These are phyloP conservation scores for Cryptophagus acutangulus DNA, from an alignment of 2,888 invertebrate genomes.

Conservation along the genomic window DNA sequence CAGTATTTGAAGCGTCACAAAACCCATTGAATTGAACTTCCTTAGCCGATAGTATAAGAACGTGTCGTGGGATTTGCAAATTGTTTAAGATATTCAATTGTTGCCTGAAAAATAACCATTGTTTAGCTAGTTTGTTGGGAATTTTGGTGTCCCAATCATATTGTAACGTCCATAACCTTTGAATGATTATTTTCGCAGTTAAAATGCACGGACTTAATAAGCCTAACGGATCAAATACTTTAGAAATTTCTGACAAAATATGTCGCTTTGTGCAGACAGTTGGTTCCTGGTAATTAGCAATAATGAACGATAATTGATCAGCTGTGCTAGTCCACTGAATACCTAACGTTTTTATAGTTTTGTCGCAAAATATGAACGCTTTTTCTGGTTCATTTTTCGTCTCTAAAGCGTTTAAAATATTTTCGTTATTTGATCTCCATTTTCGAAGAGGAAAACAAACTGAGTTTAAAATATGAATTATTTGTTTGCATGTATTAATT, in stretches of 20 bases:
- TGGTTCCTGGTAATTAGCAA: background rate
- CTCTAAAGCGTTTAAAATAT: background rate
- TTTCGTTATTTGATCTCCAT: slow-evolving; percentile 11
- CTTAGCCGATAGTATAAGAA: background rate
- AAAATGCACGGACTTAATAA: background rate
- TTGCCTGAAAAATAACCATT: too few species aligned
- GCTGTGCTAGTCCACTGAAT: slow-evolving; percentile 1
- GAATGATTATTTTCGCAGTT: slow-evolving; percentile 2
- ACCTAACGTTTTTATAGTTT: slow-evolving; percentile 13
- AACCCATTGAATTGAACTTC: slow-evolving; percentile 3
- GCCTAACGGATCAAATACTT: slow-evolving; percentile 2
- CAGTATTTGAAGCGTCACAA: slow-evolving; percentile 4
- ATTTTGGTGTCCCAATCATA: background rate
- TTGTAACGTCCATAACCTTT: background rate
- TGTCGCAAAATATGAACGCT: slow-evolving; percentile 4
- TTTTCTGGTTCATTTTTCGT: background rate
- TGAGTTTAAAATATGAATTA: background rate
- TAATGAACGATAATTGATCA: background rate
- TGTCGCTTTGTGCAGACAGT: background rate
- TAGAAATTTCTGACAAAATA: slow-evolving; percentile 6
- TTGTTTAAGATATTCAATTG: too few species aligned
- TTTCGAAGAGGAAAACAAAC: slow-evolving; percentile 12
- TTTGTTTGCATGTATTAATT: background rate
- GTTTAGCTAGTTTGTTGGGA: too few species aligned
- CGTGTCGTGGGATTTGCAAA: slow-evolving; percentile 3